A percentile compares a stretch with the other conserved stretches of the same genome.
These are phyloP conservation scores for Stercorarius parasiticus DNA, from an alignment of 2,113 vertebrate genomes.

Conservation along the genomic window DNA sequence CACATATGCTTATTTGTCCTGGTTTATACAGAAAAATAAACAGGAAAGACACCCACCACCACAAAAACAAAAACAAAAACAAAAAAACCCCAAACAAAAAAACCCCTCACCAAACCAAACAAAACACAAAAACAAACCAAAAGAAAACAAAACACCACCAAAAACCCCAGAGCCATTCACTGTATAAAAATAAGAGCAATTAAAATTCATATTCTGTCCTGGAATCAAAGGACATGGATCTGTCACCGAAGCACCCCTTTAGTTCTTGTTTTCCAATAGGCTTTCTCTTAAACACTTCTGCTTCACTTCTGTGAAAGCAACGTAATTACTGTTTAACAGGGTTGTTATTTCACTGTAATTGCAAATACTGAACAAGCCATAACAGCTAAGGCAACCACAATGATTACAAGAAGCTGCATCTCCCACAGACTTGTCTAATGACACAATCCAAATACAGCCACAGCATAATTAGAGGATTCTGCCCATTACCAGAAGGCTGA, in stretches of 20 bases:
- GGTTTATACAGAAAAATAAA: background rate
- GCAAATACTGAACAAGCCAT: background rate
- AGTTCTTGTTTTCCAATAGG: background rate
- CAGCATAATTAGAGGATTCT: background rate
- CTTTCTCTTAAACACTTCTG: background rate
- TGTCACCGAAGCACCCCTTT: background rate
- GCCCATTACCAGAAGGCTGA: background rate
- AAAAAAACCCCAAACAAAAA: background rate
- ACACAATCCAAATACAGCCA: background rate
- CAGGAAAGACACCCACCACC: background rate
- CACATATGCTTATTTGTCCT: background rate
- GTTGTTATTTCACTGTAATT: background rate
- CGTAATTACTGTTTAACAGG: background rate
- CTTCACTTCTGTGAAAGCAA: background rate
- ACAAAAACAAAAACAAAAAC: background rate
- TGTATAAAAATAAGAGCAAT: background rate
- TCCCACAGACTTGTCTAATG: background rate
- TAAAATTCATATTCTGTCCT: background rate
- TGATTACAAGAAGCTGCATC: background rate
- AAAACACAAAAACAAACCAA: background rate
- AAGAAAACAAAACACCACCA: background rate
- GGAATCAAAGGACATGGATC: background rate
- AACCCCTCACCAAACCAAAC: background rate
- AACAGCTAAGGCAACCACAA: background rate
- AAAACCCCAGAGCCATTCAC: background rate